Conservation (phyloP, 23 tunicate genomes). For the Halocynthia aurantium region DNA sequence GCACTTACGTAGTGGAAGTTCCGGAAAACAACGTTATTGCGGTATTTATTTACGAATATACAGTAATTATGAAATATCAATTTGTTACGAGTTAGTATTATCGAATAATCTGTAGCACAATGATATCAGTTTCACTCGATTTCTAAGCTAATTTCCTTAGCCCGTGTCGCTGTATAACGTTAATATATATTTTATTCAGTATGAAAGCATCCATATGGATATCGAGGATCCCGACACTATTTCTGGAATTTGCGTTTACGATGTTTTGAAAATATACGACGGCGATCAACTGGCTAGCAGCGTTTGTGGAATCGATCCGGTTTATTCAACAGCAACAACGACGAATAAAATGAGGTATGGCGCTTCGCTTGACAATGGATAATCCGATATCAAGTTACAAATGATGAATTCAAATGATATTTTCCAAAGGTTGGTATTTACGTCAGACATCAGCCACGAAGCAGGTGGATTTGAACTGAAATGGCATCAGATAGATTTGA, state of each 20-base stretch:
- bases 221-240: background rate
- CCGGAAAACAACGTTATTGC: no score
- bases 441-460: background rate
- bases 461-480: constrained; percentile 43
- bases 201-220: background rate
- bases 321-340: background rate
- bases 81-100: no score
- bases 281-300: background rate
- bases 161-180: no score
- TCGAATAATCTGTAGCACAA: no score
- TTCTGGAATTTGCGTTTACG: background rate
- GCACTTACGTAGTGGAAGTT: no score
- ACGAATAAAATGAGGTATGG: background rate
- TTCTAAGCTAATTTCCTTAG: no score
- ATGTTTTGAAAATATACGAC: background rate
- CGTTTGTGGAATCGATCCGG: background rate
- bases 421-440: background rate
- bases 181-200: background rate
- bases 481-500: constrained; percentile 49
- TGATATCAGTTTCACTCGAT: no score
- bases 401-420: background rate
- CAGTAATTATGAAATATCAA: no score
- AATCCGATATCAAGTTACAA: background rate
- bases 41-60: no score
- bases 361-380: background rate